These are phyloP conservation scores for Zapus hudsonius DNA, from an alignment of 2,113 vertebrate species.

Conservation along the genomic window DNA sequence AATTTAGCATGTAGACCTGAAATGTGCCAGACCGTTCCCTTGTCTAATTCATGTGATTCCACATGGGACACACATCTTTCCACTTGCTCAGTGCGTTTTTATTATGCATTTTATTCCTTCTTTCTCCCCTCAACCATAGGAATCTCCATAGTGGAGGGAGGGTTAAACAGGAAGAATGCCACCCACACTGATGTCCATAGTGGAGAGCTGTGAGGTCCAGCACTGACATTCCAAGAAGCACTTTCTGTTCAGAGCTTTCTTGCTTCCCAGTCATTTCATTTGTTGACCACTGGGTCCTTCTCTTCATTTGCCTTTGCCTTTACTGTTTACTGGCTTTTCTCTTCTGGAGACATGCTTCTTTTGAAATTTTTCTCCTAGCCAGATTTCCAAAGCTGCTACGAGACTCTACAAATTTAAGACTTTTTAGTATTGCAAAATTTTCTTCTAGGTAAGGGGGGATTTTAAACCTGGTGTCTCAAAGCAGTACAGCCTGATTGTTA, in stretches of 20 bases:
- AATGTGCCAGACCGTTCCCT: not conserved
- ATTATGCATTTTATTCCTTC: not conserved
- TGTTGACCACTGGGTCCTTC: not conserved
- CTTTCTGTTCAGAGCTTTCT: not conserved
- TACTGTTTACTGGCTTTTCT: not conserved
- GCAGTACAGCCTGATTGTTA: not conserved
- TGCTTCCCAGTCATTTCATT: not conserved
- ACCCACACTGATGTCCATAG: not conserved
- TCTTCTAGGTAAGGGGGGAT: not conserved
- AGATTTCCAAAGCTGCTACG: not conserved
- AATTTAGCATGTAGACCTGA: not conserved
- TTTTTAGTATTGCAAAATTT: not conserved
- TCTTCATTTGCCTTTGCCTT: not conserved
- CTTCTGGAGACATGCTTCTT: not conserved
- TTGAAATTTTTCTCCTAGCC: not conserved
- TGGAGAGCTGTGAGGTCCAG: rapidly evolving
- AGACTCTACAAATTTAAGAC: not conserved
- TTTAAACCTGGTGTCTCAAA: not conserved
- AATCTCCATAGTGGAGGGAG: not conserved
- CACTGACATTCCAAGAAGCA: not conserved
- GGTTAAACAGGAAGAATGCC: not conserved
- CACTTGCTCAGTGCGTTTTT: not conserved
- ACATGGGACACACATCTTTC: not conserved
- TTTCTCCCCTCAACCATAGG: rapidly evolving
- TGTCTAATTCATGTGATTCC: not conserved